Conservation (phyloP, 2,797 vertebrate species). For the Mus spretus region DNA sequence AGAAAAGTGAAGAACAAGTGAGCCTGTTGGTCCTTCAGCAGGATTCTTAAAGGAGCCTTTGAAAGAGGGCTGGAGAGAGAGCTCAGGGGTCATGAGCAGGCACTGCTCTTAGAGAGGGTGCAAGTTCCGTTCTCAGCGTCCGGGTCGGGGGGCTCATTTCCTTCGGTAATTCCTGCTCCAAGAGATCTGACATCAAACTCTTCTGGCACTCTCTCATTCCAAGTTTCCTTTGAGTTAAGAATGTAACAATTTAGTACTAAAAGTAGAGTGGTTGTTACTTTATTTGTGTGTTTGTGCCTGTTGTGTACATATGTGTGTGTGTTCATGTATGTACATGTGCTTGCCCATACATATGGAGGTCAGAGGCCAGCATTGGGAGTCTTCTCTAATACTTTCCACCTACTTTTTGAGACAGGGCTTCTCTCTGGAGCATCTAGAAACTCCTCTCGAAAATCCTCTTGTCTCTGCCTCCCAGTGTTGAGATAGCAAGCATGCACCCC, state of each 20-base stretch:
- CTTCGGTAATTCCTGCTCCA: not conserved
- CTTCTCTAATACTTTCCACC: not conserved
- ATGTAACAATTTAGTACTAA: not conserved
- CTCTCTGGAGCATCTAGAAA: not conserved
- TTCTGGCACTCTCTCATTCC: not conserved
- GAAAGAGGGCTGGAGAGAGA: not conserved
- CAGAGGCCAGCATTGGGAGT: not conserved
- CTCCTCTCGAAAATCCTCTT: too few species aligned
- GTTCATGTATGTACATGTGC: not conserved
- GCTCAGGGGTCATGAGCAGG: not conserved
- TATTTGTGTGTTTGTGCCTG: not conserved
- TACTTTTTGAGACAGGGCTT: not conserved
- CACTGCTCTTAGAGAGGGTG: not conserved
- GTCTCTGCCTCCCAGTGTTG: not conserved
- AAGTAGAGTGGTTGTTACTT: conserved; percentile 21
- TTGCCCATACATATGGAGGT: not conserved
- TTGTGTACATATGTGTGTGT: not conserved
- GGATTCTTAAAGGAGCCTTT: not conserved
- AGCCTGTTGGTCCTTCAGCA: not conserved
- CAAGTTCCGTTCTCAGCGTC: not conserved
- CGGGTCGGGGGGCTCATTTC: not conserved
- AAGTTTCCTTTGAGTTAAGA: conserved; percentile 45
- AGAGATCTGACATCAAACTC: not conserved
- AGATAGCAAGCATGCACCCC: too few species aligned
- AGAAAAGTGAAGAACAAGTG: conserved; percentile 35